A percentile compares a stretch with the other conserved stretches of the same genome.
Conservation (phyloP, 2,113 vertebrate genomes). For the Vidua macroura region DNA sequence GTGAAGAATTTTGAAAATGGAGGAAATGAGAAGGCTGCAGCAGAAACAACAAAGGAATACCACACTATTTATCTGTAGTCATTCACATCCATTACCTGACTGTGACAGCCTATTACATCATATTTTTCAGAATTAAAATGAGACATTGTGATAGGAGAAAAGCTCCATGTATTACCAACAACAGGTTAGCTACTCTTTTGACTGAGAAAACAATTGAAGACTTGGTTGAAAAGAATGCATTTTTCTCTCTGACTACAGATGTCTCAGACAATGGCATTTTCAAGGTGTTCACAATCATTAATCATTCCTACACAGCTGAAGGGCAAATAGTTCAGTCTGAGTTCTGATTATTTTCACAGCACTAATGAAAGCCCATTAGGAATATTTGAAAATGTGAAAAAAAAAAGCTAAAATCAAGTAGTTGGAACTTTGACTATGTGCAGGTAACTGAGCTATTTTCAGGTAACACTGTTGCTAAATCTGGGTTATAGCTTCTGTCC, state of each 20-base stretch:
- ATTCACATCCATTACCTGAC: not conserved
- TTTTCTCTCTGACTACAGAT: not conserved
- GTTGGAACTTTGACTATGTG: not conserved
- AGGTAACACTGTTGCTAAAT: not conserved
- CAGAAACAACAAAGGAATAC: not conserved
- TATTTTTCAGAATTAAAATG: conserved; percentile 1
- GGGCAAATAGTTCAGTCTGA: not conserved
- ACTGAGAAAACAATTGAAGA: not conserved
- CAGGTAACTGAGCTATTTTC: not conserved
- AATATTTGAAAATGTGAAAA: not conserved
- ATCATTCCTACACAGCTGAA: not conserved
- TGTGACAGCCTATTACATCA: not conserved
- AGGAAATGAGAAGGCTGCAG: not conserved
- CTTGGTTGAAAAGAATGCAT: not conserved
- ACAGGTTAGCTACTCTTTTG: not conserved
- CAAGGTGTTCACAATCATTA: not conserved
- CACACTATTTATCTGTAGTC: not conserved
- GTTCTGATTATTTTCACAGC: conserved; percentile 3
- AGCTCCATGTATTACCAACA: not conserved
- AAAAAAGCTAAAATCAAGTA: not conserved
- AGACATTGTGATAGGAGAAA: not conserved
- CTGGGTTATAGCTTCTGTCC: not conserved
- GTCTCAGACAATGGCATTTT: not conserved
- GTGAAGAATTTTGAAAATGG: not conserved
- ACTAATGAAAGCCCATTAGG: not conserved